These are phyloP conservation scores for Drosophila pseudoananassae DNA, from an alignment of 1,140 invertebrate genomes.

Conservation along the genomic window DNA sequence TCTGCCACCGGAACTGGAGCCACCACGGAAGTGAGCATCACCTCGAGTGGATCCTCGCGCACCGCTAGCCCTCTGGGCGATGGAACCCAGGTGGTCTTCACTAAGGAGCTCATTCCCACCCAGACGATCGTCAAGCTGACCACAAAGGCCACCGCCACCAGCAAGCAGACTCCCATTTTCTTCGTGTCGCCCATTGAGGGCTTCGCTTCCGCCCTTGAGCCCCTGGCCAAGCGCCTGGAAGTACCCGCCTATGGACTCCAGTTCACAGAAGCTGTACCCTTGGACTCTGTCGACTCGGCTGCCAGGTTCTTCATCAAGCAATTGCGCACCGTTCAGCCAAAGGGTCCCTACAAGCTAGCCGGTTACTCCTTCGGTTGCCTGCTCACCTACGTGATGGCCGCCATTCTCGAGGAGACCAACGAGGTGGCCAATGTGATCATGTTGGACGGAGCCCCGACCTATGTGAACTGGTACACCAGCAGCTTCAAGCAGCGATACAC, in stretches of 20 bases:
- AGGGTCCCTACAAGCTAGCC: slow-evolving; percentile 93
- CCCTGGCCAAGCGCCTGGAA: slow-evolving; percentile 89
- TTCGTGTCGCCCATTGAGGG: slow-evolving; percentile 97
- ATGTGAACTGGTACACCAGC: slow-evolving; percentile 91
- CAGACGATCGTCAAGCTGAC: slow-evolving; percentile 87
- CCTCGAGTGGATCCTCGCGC: slow-evolving; percentile 50
- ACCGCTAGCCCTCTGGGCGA: slow-evolving; percentile 69
- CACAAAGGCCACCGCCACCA: slow-evolving; percentile 81
- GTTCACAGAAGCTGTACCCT: slow-evolving; percentile 91
- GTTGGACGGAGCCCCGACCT: slow-evolving; percentile 96
- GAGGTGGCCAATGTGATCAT: slow-evolving; percentile 89
- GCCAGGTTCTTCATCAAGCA: slow-evolving; percentile 92
- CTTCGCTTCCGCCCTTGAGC: slow-evolving; percentile 88
- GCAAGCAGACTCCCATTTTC: slow-evolving; percentile 87
- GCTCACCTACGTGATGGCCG: slow-evolving; percentile 96
- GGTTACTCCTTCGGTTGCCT: slow-evolving; percentile 98
- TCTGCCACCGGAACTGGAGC: slow-evolving; percentile 12
- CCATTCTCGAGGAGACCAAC: slow-evolving; percentile 90
- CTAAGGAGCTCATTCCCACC: slow-evolving; percentile 87
- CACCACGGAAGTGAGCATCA: slow-evolving; percentile 7
- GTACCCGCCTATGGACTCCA: slow-evolving; percentile 95
- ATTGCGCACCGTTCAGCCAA: slow-evolving; percentile 90
- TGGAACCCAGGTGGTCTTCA: slow-evolving; percentile 85
- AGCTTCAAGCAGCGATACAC: slow-evolving; percentile 86
- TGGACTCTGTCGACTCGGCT: slow-evolving; percentile 89